Evolutionary conservation across 2,797 vertebrate species (phyloP), one percentile per base, ranked within the genome.

Genomic region (Danio tinwini): DNA sequence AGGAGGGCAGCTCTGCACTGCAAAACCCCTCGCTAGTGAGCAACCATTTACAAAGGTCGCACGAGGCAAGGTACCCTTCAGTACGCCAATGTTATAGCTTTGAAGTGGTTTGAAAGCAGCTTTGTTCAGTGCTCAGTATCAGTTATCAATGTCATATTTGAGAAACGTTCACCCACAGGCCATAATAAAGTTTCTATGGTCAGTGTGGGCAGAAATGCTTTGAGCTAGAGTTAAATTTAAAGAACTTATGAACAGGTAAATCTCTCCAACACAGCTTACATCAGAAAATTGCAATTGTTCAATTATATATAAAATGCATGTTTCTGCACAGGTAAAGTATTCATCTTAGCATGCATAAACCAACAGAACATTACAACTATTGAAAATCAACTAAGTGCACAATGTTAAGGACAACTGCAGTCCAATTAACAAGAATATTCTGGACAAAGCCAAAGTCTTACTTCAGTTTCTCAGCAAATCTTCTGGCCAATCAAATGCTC

Each of bases 21-120:
- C 12, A 52, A 76, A 80, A 72, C 59, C 12, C 40, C 73, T 70
- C 68, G 13, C 11, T 42, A 56, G 12, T 50, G 52, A 50, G 21
- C 76, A 52, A 61, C 39, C 69, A 62, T 73, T 77, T 82, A 78
- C 69, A 80, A 81, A 55, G 67, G 37, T 52, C 67, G 50, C 37
- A 80, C 56, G 45, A 78, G 61, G 44, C 44, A 50, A 68, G 52
- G 53, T 42, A 42, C 9, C 45, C 11, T 42, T 29, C 71, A 68
- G 37, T 59, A 21, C 5, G 13, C 39, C 49, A 56, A 59, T 53
- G 44, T 59, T 16, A 50, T 12, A 19, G 61, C 67, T 78, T 78
- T 78, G 56, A 78, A 78, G 67, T 40, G 47, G 45, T 71, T 19
- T 62, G 39, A 67, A 63, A 78, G 44, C 64, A 62, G 67, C 76